Percentiles rank a stretch among this genome's conserved stretches.
Conservation (phyloP, 2,113 vertebrate species). For the Gasterosteus nipponicus region DNA sequence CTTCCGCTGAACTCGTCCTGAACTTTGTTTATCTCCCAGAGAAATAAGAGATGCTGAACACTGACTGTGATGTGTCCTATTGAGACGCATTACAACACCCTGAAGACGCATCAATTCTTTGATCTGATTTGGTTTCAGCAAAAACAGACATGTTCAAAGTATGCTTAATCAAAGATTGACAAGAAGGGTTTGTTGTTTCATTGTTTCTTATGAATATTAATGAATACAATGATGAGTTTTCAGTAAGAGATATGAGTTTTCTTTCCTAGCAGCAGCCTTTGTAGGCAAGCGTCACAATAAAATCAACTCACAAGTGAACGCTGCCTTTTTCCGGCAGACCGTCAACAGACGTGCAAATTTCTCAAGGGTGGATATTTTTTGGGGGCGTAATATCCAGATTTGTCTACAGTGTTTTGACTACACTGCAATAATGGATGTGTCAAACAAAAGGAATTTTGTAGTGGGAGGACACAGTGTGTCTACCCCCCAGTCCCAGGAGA, state of each 20-base stretch:
- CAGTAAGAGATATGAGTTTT: background rate
- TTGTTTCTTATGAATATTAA: conserved; percentile 85
- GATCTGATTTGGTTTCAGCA: conserved; percentile 56
- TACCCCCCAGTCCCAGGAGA: conserved; percentile 12
- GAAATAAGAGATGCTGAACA: conserved; percentile 24
- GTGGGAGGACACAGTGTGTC: conserved; percentile 23
- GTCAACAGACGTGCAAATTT: conserved; percentile 39
- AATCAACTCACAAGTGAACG: conserved; percentile 42
- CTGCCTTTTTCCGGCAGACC: conserved; percentile 38
- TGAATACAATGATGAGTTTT: conserved; percentile 50
- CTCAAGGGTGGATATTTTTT: conserved; percentile 36
- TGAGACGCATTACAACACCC: conserved; percentile 17
- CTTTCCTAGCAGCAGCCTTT: conserved; percentile 32
- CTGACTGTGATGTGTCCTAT: conserved; percentile 34
- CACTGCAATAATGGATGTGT: conserved; percentile 45
- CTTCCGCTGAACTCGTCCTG: conserved; percentile 49
- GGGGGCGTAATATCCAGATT: conserved; percentile 41
- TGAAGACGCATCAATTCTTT: conserved; percentile 46
- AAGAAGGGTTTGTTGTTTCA: conserved; percentile 77
- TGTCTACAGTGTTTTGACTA: conserved; percentile 51
- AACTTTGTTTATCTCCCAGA: conserved; percentile 44
- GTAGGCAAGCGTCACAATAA: conserved; percentile 45
- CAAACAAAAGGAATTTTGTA: conserved; percentile 24
- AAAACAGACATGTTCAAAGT: conserved; percentile 72
- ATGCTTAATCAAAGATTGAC: conserved; percentile 75